Conservation (phyloP, 2,888 invertebrate genomes). For the Caprella mutica region DNA sequence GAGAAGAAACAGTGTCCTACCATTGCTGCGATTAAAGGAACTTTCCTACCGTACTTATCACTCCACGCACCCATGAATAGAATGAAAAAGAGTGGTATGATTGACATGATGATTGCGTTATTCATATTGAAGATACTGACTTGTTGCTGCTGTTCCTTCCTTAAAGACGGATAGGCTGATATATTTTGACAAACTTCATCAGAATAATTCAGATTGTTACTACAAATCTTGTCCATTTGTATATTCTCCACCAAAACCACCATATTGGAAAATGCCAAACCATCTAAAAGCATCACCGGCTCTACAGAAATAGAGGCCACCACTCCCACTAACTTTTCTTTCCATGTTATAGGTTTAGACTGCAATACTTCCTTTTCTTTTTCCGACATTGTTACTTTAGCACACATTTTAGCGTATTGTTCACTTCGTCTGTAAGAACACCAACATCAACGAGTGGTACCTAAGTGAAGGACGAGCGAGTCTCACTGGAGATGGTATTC, state of each 20-base stretch:
- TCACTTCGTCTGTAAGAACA: too few species aligned
- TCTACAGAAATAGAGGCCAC: constrained; percentile 24
- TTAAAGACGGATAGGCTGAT: constrained; percentile 11
- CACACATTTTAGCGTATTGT: too few species aligned
- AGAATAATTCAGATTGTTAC: constrained; percentile 23
- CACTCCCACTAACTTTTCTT: constrained; percentile 6
- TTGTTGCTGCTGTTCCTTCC: constrained; percentile 18
- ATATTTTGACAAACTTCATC: constrained; percentile 24
- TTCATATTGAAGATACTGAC: constrained; percentile 30
- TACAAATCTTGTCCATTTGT: constrained; percentile 31
- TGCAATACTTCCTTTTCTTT: not conserved
- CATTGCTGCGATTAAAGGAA: constrained; percentile 35
- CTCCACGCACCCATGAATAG: constrained; percentile 37
- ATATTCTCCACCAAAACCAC: constrained; percentile 31
- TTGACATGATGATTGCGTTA: constrained; percentile 30
- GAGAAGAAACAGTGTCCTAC: constrained; percentile 35
- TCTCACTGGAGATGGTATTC: too few species aligned
- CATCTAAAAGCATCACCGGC: constrained; percentile 32
- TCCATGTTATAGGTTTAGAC: constrained; percentile 2
- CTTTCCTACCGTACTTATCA: constrained; percentile 37
- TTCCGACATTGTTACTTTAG: not conserved
- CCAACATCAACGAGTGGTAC: too few species aligned
- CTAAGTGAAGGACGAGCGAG: too few species aligned
- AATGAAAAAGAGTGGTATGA: constrained; percentile 36
- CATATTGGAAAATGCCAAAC: constrained; percentile 31